These are phyloP conservation scores for Diplodus puntazzo DNA, from an alignment of 2,797 vertebrate genomes.

Conservation along the genomic window DNA sequence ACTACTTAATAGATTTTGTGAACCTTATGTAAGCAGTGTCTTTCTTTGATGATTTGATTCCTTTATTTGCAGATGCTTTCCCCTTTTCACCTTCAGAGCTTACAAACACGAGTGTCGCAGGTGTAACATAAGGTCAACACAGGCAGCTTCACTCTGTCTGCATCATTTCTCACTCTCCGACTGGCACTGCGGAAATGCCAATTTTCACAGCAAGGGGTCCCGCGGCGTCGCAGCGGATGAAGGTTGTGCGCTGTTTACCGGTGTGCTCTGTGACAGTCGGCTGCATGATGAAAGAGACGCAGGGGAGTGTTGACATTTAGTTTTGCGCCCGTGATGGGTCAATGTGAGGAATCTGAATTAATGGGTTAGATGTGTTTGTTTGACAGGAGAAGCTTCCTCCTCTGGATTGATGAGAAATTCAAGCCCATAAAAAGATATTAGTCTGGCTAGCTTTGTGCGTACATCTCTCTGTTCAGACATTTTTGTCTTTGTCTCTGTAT, in stretches of 20 bases:
- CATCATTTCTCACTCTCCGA: conserved; percentile 58
- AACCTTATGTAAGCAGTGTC: neutral
- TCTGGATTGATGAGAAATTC: conserved; percentile 46
- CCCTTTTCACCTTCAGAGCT: neutral
- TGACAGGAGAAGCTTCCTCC: conserved; percentile 43
- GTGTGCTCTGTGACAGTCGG: conserved; percentile 58
- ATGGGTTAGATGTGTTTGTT: conserved; percentile 60
- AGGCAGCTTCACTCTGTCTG: conserved; percentile 49
- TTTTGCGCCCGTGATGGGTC: conserved; percentile 49
- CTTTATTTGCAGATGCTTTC: conserved; percentile 6
- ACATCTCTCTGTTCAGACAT: conserved; percentile 17
- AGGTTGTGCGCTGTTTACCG: conserved; percentile 66
- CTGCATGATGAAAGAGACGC: conserved; percentile 70
- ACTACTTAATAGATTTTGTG: neutral
- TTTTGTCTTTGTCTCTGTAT: conserved; percentile 20
- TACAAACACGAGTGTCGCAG: conserved; percentile 13
- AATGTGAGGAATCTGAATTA: conserved; percentile 50
- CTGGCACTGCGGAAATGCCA: conserved; percentile 67
- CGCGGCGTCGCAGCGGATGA: conserved; percentile 54
- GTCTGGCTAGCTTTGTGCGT: conserved; percentile 2
- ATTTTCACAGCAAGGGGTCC: conserved; percentile 60
- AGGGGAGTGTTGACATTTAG: conserved; percentile 74
- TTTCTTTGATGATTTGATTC: neutral
- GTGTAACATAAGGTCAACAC: conserved; percentile 53
- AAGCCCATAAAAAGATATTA: conserved; percentile 34